Conservation (phyloP, 2,113 vertebrate species). For the Indicator indicator region DNA sequence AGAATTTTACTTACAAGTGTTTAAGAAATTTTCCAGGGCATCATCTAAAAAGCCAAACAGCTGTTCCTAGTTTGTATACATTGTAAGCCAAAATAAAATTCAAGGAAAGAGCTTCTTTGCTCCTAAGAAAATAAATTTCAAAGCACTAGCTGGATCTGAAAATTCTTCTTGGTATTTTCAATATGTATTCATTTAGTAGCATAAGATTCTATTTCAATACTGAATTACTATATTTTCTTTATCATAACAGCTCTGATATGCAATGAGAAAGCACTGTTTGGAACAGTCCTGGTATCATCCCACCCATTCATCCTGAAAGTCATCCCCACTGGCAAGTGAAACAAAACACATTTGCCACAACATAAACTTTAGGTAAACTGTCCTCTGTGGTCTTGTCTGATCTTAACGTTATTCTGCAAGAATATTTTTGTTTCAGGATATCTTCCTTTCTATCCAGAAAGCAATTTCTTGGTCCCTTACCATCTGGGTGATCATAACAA, state of each 20-base stretch:
- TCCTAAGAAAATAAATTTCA: not conserved
- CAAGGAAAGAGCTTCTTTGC: not conserved
- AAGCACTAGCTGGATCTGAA: not conserved
- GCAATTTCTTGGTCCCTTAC: not conserved
- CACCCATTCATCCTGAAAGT: not conserved
- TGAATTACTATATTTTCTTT: not conserved
- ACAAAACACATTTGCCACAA: not conserved
- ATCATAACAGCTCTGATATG: not conserved
- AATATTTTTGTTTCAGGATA: not conserved
- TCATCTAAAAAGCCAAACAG: not conserved
- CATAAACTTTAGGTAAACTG: not conserved
- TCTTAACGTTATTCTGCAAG: not conserved
- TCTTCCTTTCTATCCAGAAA: not conserved
- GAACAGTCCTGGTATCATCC: not conserved
- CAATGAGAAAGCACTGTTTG: not conserved
- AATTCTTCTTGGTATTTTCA: not conserved
- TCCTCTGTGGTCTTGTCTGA: not conserved
- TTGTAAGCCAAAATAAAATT: slow-evolving; percentile 12
- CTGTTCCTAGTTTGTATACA: not conserved
- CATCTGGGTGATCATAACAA: not conserved
- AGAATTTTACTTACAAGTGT: slow-evolving; percentile 20
- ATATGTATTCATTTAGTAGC: not conserved
- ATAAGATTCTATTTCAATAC: not conserved
- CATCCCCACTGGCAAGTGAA: not conserved
- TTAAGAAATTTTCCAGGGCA: slow-evolving; percentile 21